Evolutionary conservation across 2,113 vertebrate genomes (phyloP).

Genomic region (Bostrychus sinensis): DNA sequence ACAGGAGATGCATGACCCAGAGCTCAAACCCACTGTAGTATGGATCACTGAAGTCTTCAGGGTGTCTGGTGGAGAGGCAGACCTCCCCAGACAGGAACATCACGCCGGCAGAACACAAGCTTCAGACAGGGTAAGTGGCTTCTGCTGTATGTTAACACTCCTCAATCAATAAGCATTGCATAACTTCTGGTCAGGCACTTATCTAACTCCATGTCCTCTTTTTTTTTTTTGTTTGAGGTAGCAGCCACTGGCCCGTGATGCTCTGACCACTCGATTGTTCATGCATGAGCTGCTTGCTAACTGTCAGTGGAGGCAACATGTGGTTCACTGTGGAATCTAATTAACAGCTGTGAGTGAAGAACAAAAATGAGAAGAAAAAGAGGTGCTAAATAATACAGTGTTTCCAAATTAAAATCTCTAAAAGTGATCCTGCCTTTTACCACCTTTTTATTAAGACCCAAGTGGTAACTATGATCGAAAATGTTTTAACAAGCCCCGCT

Average conservation of each 20-base stretch:
- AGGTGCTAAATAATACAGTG: constrained; percentile 1
- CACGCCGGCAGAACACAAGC: constrained; percentile 41
- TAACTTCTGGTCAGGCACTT: constrained; percentile 61
- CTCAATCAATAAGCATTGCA: constrained; percentile 62
- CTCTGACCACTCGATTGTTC: constrained; percentile 43
- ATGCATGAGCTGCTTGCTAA: constrained; percentile 52
- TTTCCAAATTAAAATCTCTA: constrained; percentile 12
- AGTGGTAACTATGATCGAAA: constrained; percentile 15
- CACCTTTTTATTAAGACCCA: neutral
- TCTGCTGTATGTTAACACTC: constrained; percentile 64
- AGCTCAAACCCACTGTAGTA: constrained; percentile 35
- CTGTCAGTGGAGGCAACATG: constrained; percentile 57
- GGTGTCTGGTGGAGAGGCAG: constrained; percentile 43
- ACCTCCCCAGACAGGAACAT: constrained; percentile 36
- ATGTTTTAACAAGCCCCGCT: neutral
- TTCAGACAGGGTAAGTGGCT: constrained; percentile 62
- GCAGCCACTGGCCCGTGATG: constrained; percentile 32
- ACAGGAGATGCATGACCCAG: constrained; percentile 24
- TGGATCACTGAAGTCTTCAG: constrained; percentile 53
- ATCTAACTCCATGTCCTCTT: constrained; percentile 42
- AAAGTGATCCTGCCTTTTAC: constrained; percentile 2
- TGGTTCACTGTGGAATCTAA: constrained; percentile 49
- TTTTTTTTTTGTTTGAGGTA: constrained; percentile 13
- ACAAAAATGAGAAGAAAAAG: constrained; percentile 31
- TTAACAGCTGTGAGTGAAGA: constrained; percentile 50